Percentiles rank a stretch among this genome's conserved stretches.
phyloP scores from a whole-genome alignment of 2,888 invertebrate species.

The Bedellia somnulentella region DNA sequence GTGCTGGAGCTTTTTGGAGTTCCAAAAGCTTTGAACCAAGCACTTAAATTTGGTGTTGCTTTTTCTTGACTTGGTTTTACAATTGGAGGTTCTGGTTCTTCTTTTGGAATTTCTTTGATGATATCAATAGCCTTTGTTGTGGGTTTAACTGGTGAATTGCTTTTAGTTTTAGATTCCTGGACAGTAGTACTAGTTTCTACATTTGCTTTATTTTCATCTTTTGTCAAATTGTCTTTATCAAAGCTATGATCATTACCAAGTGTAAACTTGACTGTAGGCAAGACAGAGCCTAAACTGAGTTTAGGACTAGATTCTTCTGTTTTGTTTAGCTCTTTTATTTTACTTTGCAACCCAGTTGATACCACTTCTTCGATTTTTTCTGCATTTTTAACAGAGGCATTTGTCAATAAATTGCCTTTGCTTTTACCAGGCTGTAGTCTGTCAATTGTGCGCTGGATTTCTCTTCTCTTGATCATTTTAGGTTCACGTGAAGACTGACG shows the following conservation, averaged over 20 bases:
- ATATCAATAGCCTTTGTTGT: conserved; percentile 19
- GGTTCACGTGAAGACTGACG: conserved; percentile 42
- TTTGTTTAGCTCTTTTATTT: conserved; percentile 64
- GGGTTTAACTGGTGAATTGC: conserved; percentile 17
- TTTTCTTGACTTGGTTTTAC: conserved; percentile 61
- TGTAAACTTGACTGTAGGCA: conserved; percentile 70
- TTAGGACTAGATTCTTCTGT: conserved; percentile 74
- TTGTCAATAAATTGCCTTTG: conserved; percentile 81
- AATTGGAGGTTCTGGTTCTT: conserved; percentile 36
- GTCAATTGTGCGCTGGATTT: conserved; percentile 81
- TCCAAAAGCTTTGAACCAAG: conserved; percentile 92
- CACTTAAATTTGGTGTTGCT: conserved; percentile 83
- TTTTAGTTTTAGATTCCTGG: conserved; percentile 10
- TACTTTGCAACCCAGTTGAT: conserved; percentile 54
- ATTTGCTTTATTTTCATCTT: conserved; percentile 12
- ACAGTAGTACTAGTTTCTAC: conserved; percentile 5
- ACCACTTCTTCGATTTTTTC: conserved; percentile 63
- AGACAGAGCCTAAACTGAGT: conserved; percentile 81
- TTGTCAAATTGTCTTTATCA: conserved; percentile 23
- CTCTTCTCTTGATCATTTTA: conserved; percentile 58
- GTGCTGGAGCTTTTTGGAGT: conserved; percentile 70
- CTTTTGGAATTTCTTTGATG: conserved; percentile 37
- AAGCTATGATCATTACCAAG: conserved; percentile 70
- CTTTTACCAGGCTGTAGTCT: conserved; percentile 84
- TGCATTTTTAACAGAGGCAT: conserved; percentile 55